Percentiles rank a stretch among this genome's conserved stretches.
Conservation (phyloP, 2,797 vertebrate species). For the Brachyrhaphis roseni region DNA sequence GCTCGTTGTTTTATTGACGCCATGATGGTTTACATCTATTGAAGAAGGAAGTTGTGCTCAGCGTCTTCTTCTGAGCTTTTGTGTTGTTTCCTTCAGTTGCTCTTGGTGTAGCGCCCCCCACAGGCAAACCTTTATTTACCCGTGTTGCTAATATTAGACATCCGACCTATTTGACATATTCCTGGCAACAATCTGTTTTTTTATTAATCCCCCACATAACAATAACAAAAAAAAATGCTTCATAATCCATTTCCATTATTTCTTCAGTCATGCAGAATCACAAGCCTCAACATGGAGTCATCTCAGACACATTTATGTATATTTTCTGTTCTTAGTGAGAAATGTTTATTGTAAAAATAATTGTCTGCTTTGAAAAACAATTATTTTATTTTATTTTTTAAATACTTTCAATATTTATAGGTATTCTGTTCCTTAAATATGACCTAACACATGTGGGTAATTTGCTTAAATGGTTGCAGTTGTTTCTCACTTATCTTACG, state of each 20-base stretch:
- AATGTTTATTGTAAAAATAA: background rate
- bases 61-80: too few relatives aligned
- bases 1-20: too few relatives aligned
- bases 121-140: background rate
- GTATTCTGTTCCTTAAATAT: background rate
- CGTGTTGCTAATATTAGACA: background rate
- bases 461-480: background rate
- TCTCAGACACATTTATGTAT: background rate
- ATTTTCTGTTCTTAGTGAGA: background rate
- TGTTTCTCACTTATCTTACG: background rate
- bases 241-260: background rate
- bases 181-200: background rate
- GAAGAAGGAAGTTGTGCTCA: too few relatives aligned
- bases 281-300: background rate
- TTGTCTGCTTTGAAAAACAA: background rate
- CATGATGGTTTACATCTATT: too few relatives aligned
- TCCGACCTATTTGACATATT: background rate
- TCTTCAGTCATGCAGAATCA: background rate
- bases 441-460: background rate
- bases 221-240: background rate
- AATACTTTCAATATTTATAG: background rate
- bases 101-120: too few relatives aligned
- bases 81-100: too few relatives aligned
- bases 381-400: too few relatives aligned
- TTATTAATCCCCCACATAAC: background rate